phyloP scores from a whole-genome alignment of 2,888 invertebrate species.

The Ceraclea dissimilis region DNA sequence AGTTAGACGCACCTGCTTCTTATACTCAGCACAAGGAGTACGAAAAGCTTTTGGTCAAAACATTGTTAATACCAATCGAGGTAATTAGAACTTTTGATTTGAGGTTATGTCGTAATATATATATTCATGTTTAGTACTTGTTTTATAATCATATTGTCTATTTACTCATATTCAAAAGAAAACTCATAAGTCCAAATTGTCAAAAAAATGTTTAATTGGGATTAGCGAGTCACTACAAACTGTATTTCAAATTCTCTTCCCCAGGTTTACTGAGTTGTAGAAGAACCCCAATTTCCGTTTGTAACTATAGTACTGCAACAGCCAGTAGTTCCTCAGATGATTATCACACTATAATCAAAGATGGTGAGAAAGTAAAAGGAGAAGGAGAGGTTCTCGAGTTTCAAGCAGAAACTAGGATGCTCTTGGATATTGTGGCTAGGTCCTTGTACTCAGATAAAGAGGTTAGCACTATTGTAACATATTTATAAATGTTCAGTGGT shows the following conservation, averaged over 20 bases:
- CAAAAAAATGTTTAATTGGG: neutral
- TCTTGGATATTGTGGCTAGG: constrained; percentile 93
- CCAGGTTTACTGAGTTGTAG: neutral
- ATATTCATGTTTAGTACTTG: too few relatives aligned
- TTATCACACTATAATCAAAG: constrained; percentile 35
- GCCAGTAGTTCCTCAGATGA: constrained; percentile 17
- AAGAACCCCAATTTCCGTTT: neutral
- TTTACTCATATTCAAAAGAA: too few relatives aligned
- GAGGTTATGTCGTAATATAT: neutral
- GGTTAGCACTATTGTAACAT: constrained; percentile 38
- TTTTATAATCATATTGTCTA: too few relatives aligned
- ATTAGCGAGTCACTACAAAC: neutral
- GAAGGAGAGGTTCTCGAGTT: constrained; percentile 78
- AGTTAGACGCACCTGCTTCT: neutral
- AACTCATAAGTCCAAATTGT: too few relatives aligned
- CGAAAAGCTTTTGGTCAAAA: neutral
- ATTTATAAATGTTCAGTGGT: neutral
- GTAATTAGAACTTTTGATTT: neutral
- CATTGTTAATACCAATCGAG: neutral
- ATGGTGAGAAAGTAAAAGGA: constrained; percentile 48
- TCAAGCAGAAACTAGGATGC: constrained; percentile 93
- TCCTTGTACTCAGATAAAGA: constrained; percentile 97
- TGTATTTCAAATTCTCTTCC: neutral
- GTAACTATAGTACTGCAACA: constrained; percentile 20
- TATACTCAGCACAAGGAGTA: neutral